These are phyloP conservation scores for Copidosoma floridanum DNA, from an alignment of 1,140 invertebrate genomes.

Conservation along the genomic window DNA sequence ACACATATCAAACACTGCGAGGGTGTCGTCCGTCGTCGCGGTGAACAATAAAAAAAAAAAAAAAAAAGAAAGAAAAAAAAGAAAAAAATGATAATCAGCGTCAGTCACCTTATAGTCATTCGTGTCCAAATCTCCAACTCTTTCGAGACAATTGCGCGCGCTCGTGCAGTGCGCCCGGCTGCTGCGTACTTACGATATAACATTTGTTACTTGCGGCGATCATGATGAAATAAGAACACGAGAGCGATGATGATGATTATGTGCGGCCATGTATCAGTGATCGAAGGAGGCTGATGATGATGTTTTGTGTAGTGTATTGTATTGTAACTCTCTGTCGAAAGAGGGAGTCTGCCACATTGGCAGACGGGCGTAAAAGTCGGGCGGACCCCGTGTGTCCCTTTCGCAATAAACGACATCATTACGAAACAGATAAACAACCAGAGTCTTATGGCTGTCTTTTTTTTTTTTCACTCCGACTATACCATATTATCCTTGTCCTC, in stretches of 20 bases:
- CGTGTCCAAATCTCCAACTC: slow-evolving; percentile 53
- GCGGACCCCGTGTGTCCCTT: slow-evolving; percentile 44
- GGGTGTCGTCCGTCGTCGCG: slow-evolving; percentile 52
- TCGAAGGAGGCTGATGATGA: too few species aligned
- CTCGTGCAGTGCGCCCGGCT: slow-evolving; percentile 26
- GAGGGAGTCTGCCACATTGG: slow-evolving; percentile 53
- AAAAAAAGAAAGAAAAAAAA: too few species aligned
- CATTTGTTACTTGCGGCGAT: too few species aligned
- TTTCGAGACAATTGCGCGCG: too few species aligned
- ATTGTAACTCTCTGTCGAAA: too few species aligned
- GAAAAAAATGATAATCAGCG: too few species aligned
- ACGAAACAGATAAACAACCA: slow-evolving; percentile 44
- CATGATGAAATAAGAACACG: too few species aligned
- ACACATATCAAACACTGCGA: too few species aligned
- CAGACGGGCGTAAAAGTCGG: slow-evolving; percentile 40
- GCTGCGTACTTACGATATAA: slow-evolving; percentile 13
- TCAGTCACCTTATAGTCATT: slow-evolving; percentile 55
- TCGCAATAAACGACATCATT: slow-evolving; percentile 58
- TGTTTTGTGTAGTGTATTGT: too few species aligned
- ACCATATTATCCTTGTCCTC: background rate
- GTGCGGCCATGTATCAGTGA: too few species aligned
- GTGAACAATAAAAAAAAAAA: too few species aligned
- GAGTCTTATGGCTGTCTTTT: slow-evolving; percentile 15
- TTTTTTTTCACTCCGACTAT: background rate
- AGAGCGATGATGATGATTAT: too few species aligned